Evolutionary conservation across 2,797 vertebrate species (phyloP).

Genomic region (Ateles fusciceps): DNA sequence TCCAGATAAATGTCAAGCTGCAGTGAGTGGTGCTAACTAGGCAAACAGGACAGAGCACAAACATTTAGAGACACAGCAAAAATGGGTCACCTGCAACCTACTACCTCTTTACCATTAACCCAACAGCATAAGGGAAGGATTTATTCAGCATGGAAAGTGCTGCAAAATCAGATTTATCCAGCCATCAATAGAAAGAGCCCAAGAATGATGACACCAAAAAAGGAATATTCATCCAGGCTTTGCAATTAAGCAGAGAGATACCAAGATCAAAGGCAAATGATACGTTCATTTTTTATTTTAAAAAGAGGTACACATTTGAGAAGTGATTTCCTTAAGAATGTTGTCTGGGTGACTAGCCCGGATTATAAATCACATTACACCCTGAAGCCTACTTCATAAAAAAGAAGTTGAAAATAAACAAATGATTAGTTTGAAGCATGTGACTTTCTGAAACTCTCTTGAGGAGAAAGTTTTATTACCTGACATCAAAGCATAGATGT

Average conservation of each 20-base stretch:
- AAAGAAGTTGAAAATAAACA: slow-evolving; percentile 64
- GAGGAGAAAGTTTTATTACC: slow-evolving; percentile 58
- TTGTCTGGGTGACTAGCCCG: slow-evolving; percentile 2
- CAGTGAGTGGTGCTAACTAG: neutral
- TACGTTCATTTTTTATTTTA: slow-evolving; percentile 40
- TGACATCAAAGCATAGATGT: slow-evolving; percentile 60
- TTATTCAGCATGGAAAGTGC: neutral
- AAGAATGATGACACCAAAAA: neutral
- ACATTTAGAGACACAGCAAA: slow-evolving; percentile 28
- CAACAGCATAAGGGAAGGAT: neutral
- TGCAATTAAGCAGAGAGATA: slow-evolving; percentile 23
- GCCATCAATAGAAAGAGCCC: neutral
- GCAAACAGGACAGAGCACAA: slow-evolving; percentile 28
- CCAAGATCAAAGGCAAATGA: slow-evolving; percentile 45
- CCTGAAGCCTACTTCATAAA: slow-evolving; percentile 59
- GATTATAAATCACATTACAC: slow-evolving; percentile 63
- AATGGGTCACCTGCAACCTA: slow-evolving; percentile 49
- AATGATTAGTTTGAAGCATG: slow-evolving; percentile 61
- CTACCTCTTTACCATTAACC: slow-evolving; percentile 19
- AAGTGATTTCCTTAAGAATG: slow-evolving; percentile 58
- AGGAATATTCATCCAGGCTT: slow-evolving; percentile 36
- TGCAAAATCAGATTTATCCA: neutral
- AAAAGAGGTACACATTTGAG: neutral
- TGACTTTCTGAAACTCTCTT: slow-evolving; percentile 67
- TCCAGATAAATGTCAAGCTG: neutral